Evolutionary conservation across 1,140 invertebrate genomes (phyloP).

Genomic region (Cardiocondyla obscurior): DNA sequence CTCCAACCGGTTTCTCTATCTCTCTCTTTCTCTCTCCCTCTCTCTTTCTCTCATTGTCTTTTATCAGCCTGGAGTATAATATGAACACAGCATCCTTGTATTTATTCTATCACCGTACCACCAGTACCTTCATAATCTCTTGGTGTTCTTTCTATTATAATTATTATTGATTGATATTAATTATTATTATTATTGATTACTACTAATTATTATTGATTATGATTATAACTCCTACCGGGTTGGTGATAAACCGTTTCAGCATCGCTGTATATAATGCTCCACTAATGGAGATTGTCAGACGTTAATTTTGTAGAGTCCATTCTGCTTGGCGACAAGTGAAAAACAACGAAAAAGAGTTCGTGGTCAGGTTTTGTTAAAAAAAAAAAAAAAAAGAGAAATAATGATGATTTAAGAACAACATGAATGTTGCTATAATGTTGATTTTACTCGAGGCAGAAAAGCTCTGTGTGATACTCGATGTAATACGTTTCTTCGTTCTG

Average conservation of each 20-base stretch:
- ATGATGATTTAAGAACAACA: too few species aligned
- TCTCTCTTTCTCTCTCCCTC: conserved; percentile 36
- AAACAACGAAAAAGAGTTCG: conserved; percentile 56
- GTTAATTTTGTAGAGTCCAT: conserved; percentile 2
- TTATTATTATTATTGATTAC: background rate
- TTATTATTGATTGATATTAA: conserved; percentile 29
- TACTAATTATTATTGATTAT: background rate
- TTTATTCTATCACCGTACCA: conserved; percentile 39
- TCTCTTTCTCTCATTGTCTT: too few species aligned
- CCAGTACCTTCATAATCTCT: conserved; percentile 27
- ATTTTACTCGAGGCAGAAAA: conserved; percentile 72
- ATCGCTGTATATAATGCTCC: background rate
- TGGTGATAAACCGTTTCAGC: conserved; percentile 11
- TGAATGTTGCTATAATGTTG: conserved; percentile 75
- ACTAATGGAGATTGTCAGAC: background rate
- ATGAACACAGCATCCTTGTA: conserved; percentile 46
- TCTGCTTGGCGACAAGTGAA: background rate
- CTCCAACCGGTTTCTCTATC: conserved; percentile 39
- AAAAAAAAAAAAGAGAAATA: conserved; percentile 15
- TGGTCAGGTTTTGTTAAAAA: conserved; percentile 41
- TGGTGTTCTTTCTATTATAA: conserved; percentile 46
- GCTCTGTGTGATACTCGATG: conserved; percentile 80
- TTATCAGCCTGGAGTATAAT: conserved; percentile 34
- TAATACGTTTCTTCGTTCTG: conserved; percentile 83
- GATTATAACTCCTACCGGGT: conserved; percentile 31